Evolutionary conservation across 2,113 vertebrate genomes (phyloP), one percentile per base, ranked within the genome.

Genomic region (Porphyrio hochstetteri): DNA sequence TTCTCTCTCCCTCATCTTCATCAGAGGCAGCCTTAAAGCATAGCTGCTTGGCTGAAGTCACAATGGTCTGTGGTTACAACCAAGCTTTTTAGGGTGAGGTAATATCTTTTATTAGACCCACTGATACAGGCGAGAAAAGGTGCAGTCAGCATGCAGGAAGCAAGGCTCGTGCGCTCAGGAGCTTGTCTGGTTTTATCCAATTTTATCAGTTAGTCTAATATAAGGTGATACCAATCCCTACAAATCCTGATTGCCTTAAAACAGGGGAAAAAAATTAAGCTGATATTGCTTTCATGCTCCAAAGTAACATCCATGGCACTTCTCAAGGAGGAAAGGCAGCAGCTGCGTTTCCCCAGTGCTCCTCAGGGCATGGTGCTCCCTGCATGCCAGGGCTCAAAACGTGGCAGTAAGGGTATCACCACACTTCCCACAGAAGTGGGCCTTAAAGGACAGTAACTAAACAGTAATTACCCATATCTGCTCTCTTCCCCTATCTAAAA

Each of bases 41-140:
- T 25, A 38, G 59, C 36, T 52, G 29, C 42, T 85, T 79, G 83
- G 70, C 67, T 92, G 70, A 72, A 87, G 64, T 87, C 63, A 82
- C 93, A 95, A 81, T 29, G n/a, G 90, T 38, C 82, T 90, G 1
- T 69, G 82, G 94, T 85, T 95, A 95, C 77, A 95, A 92, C 60
- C 69, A 84, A 28, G 56, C 53, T 93, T 85, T 92, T 65, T 53
- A 84, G 72, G 69, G 52, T 91, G 81, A 95, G 83, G 77, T 61
- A 60, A 46, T 75, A 81, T 23, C 69, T 88, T 90, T 92, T 70
- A 92, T 86, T 64, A 56, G 64, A 84, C 33, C 28, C 36, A 20
- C 38, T 13, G 46, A 89, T 78, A 75, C 1, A 27, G 72, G 52
- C 0, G 0, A 60, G 65, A 71, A 92, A 68, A 88, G 42, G 25